These are phyloP conservation scores for Leguminivora glycinivorella DNA, from an alignment of 1,140 invertebrate species.

Conservation along the genomic window DNA sequence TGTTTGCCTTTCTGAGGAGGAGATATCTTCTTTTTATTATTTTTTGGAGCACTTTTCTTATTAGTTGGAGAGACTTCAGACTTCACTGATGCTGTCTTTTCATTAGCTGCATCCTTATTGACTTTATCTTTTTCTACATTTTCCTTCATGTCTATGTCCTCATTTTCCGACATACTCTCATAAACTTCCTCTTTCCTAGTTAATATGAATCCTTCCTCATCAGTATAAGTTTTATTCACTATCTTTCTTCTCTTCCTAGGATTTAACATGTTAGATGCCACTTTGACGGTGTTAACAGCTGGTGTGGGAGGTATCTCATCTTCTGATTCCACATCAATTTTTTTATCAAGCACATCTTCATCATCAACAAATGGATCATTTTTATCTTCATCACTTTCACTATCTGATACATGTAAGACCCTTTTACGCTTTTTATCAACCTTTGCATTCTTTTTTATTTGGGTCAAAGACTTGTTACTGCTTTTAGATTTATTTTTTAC, in stretches of 20 bases:
- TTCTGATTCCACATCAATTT: slow-evolving; percentile 54
- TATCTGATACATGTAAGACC: slow-evolving; percentile 66
- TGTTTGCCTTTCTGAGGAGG: slow-evolving; percentile 70
- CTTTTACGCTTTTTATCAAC: slow-evolving; percentile 71
- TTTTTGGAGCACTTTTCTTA: slow-evolving; percentile 43
- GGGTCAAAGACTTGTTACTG: slow-evolving; percentile 33
- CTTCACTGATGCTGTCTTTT: slow-evolving; percentile 40
- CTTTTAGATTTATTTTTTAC: slow-evolving; percentile 40
- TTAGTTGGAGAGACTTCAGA: slow-evolving; percentile 49
- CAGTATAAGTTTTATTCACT: slow-evolving; percentile 70
- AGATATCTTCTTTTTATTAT: slow-evolving; percentile 58
- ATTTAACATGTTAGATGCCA: slow-evolving; percentile 66
- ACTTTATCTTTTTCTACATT: slow-evolving; percentile 40
- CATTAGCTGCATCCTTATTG: slow-evolving; percentile 29
- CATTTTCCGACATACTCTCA: slow-evolving; percentile 70
- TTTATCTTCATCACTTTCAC: slow-evolving; percentile 67
- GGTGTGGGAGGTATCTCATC: slow-evolving; percentile 76
- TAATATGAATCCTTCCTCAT: slow-evolving; percentile 70
- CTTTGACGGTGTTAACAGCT: slow-evolving; percentile 57
- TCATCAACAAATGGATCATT: slow-evolving; percentile 59
- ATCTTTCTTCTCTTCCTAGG: slow-evolving; percentile 70
- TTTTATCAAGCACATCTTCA: slow-evolving; percentile 24
- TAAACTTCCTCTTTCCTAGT: slow-evolving; percentile 72
- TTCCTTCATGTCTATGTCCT: slow-evolving; percentile 41
- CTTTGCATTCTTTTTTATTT: slow-evolving; percentile 61